Conservation (phyloP, 2,113 vertebrate species). For the Callipepla squamata region DNA sequence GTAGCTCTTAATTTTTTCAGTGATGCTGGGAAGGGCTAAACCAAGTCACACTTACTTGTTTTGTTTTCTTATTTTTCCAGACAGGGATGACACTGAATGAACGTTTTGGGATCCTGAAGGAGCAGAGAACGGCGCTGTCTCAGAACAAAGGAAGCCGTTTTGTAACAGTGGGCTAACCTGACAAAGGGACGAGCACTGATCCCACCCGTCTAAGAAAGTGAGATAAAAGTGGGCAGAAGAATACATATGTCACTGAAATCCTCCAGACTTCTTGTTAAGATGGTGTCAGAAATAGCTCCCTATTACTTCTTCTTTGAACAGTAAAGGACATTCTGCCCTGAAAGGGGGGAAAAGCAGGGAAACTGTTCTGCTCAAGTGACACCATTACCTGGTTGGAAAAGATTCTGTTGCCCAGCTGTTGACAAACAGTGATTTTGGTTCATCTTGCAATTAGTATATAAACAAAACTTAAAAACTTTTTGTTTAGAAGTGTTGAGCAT, state of each 20-base stretch:
- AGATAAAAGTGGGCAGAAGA: slow-evolving; percentile 57
- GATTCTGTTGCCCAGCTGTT: slow-evolving; percentile 54
- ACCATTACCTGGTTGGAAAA: slow-evolving; percentile 45
- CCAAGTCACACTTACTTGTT: not conserved
- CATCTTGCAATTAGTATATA: slow-evolving; percentile 42
- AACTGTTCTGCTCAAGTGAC: slow-evolving; percentile 5
- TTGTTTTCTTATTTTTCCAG: slow-evolving; percentile 55
- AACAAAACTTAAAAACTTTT: slow-evolving; percentile 28
- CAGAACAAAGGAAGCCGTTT: slow-evolving; percentile 90
- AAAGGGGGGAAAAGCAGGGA: slow-evolving; percentile 35
- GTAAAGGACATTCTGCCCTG: slow-evolving; percentile 54
- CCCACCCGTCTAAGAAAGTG: slow-evolving; percentile 36
- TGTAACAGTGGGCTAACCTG: slow-evolving; percentile 87
- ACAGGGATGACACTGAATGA: slow-evolving; percentile 95
- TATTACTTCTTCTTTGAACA: slow-evolving; percentile 69
- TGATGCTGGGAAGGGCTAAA: not conserved
- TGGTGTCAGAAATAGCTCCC: slow-evolving; percentile 65
- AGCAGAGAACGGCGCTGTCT: slow-evolving; percentile 81
- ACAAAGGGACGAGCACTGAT: slow-evolving; percentile 24
- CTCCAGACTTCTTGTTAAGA: slow-evolving; percentile 69
- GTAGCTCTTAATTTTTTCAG: not conserved
- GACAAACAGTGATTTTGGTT: slow-evolving; percentile 46
- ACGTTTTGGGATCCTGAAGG: slow-evolving; percentile 94
- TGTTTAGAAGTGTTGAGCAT: slow-evolving; percentile 36
- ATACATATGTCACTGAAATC: slow-evolving; percentile 59